phyloP scores from a whole-genome alignment of 1,140 invertebrate species.

The Pachyrhynchus sulphureomaculatus region DNA sequence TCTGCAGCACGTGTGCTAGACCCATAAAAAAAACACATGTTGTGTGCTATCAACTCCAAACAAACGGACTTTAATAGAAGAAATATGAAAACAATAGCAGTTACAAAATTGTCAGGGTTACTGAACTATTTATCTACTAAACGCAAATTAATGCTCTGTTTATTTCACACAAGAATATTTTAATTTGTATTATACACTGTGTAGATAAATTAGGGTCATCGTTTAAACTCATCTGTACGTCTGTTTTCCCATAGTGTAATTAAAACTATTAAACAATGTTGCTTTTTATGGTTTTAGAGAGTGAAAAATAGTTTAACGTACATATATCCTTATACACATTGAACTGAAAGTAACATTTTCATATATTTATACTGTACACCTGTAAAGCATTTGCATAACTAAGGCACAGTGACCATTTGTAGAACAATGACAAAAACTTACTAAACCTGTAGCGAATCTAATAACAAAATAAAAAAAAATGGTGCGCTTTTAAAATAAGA shows the following conservation, averaged over 20 bases:
- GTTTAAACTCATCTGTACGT: not conserved
- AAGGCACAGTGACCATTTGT: too few species aligned
- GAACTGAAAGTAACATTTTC: too few species aligned
- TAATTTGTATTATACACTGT: not conserved
- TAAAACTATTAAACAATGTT: not conserved
- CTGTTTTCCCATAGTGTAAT: slow-evolving; percentile 5
- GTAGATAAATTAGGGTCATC: slow-evolving; percentile 19
- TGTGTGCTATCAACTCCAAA: too few species aligned
- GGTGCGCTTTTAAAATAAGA: too few species aligned
- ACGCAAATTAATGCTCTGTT: slow-evolving; percentile 14
- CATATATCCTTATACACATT: not conserved
- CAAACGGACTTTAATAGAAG: too few species aligned
- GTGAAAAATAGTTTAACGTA: not conserved
- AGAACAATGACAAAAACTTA: too few species aligned
- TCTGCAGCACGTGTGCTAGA: too few species aligned
- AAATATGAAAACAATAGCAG: slow-evolving; percentile 10
- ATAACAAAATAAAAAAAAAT: too few species aligned
- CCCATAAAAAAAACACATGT: too few species aligned
- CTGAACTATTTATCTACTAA: slow-evolving; percentile 17
- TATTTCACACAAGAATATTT: slow-evolving; percentile 11
- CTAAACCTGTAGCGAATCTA: too few species aligned
- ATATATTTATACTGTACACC: too few species aligned
- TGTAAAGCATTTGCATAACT: too few species aligned
- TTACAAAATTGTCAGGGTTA: slow-evolving; percentile 12
- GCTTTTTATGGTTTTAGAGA: not conserved